These are phyloP conservation scores for Drosophila buzzatii DNA, from an alignment of 2,888 invertebrate genomes.

Conservation along the genomic window DNA sequence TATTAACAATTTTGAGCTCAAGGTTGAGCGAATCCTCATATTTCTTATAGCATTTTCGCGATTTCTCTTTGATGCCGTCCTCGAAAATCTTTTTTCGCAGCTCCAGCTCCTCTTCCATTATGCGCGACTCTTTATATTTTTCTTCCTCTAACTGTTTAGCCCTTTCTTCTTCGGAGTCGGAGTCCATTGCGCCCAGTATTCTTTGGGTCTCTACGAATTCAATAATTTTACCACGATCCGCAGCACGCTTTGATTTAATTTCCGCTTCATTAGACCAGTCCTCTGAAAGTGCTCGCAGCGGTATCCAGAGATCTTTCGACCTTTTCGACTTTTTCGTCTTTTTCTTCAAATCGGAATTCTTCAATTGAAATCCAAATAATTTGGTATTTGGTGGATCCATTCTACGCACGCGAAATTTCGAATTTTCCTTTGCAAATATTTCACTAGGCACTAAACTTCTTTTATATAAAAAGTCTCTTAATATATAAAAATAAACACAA, in stretches of 20 bases:
- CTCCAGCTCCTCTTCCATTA: rapidly evolving
- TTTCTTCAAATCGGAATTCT: not conserved
- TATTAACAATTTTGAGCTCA: not conserved
- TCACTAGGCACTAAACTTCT: not conserved
- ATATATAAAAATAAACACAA: not conserved
- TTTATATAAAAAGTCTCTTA: not conserved
- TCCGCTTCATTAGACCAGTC: not conserved
- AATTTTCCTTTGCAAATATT: not conserved
- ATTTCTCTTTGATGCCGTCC: not conserved
- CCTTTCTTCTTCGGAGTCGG: not conserved
- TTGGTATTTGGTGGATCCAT: not conserved
- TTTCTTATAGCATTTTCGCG: not conserved
- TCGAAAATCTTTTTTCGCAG: not conserved
- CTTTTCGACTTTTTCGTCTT: not conserved
- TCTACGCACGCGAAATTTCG: constrained; percentile 9
- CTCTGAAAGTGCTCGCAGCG: not conserved
- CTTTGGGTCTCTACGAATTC: not conserved
- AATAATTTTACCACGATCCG: not conserved
- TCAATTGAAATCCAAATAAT: not conserved
- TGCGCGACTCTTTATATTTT: rapidly evolving
- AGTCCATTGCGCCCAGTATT: not conserved
- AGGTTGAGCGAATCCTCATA: not conserved
- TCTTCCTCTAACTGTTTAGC: not conserved
- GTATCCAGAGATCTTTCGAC: not conserved
- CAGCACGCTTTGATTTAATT: not conserved